These are phyloP conservation scores for Melinaea menophilus DNA, from an alignment of 2,888 invertebrate genomes.

Conservation along the genomic window DNA sequence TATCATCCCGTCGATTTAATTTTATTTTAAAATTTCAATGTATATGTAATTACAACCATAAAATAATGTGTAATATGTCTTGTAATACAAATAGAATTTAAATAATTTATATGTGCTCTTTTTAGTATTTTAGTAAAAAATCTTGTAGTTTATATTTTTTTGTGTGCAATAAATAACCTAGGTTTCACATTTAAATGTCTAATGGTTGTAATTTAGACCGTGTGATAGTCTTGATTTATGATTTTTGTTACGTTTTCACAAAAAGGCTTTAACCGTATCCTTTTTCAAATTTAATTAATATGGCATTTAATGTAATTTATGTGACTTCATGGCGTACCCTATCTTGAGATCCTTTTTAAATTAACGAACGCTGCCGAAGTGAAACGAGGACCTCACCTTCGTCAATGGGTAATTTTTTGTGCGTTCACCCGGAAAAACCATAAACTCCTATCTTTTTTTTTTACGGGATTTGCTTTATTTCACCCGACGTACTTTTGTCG, in stretches of 20 bases:
- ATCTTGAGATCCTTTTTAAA: conserved; percentile 20
- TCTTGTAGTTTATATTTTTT: too few species aligned
- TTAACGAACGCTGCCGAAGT: conserved; percentile 9
- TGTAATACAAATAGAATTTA: too few species aligned
- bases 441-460: conserved; percentile 21
- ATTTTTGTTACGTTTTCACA: conserved; percentile 37
- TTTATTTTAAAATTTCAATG: conserved; percentile 11
- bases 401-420: conserved; percentile 34
- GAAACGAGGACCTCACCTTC: conserved; percentile 24
- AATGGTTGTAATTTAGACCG: neutral
- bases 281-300: conserved; percentile 60
- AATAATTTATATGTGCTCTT: too few species aligned
- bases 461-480: neutral
- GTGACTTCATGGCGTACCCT: conserved; percentile 30
- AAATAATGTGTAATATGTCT: too few species aligned
- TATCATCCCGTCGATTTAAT: conserved; percentile 16
- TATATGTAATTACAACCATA: neutral
- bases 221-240: conserved; percentile 5
- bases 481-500: conserved; percentile 1
- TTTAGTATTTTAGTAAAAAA: too few species aligned
- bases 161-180: too few species aligned
- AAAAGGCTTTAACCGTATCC: conserved; percentile 48
- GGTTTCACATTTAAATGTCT: too few species aligned
- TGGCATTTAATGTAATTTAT: conserved; percentile 66
- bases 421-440: conserved; percentile 26